phyloP scores from a whole-genome alignment of 2,888 invertebrate species.

The Salticus scenicus region DNA sequence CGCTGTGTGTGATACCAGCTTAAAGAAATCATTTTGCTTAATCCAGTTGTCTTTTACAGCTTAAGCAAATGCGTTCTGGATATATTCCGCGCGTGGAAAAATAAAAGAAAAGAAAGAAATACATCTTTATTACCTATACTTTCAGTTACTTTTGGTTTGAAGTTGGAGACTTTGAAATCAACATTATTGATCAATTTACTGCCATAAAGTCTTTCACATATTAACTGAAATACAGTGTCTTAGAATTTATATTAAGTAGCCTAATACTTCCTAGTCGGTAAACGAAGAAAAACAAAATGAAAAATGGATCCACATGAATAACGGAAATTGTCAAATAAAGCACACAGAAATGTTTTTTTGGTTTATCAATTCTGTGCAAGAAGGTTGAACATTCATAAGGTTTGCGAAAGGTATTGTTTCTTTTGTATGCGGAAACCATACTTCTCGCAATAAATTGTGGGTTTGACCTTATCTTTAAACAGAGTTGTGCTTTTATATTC shows the following conservation, averaged over 20 bases:
- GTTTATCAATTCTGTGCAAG: background rate
- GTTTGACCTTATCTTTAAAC: too few species aligned
- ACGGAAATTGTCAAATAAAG: background rate
- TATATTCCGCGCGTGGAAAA: too few species aligned
- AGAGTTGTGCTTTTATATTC: background rate
- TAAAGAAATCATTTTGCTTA: too few species aligned
- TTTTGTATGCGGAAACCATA: too few species aligned
- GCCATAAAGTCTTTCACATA: conserved; percentile 64
- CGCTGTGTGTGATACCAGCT: too few species aligned
- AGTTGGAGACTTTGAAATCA: background rate
- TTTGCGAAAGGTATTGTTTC: too few species aligned
- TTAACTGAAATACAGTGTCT: conserved; percentile 44
- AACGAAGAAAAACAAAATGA: background rate
- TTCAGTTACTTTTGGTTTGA: background rate
- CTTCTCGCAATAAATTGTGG: background rate
- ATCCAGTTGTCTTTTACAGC: too few species aligned
- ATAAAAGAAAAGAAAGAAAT: too few species aligned
- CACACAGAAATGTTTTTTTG: background rate
- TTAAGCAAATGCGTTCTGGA: too few species aligned
- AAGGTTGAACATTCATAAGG: too few species aligned
- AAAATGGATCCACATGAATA: background rate
- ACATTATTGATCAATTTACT: conserved; percentile 48
- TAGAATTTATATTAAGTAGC: conserved; percentile 21
- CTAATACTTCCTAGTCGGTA: background rate
- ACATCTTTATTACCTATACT: too few species aligned